Evolutionary conservation across 2,113 vertebrate genomes (phyloP).

Genomic region (Myotis yumanensis): DNA sequence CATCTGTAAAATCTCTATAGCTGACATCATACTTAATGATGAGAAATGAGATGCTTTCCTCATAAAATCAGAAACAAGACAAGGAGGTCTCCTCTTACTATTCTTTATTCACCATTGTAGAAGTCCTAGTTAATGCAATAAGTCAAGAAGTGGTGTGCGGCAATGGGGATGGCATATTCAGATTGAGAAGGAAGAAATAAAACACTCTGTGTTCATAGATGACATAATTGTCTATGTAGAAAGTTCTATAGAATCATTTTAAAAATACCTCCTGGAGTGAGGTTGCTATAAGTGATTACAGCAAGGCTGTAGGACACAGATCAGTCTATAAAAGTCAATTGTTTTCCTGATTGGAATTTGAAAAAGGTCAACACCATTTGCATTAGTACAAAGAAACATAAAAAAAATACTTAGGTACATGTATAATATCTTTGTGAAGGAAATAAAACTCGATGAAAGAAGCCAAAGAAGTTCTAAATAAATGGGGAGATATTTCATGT

Average conservation of each 20-base stretch:
- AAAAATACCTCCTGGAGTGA: neutral
- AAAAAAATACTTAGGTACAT: neutral
- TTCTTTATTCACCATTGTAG: neutral
- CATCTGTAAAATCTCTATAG: neutral
- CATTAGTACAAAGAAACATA: neutral
- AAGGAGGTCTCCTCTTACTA: neutral
- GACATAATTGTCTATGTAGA: neutral
- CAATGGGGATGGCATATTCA: too few species aligned
- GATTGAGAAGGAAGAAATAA: constrained; percentile 14
- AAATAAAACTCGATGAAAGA: neutral
- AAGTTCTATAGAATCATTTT: constrained; percentile 25
- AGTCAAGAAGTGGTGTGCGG: neutral
- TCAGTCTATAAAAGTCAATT: neutral
- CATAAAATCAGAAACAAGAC: neutral
- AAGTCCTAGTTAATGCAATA: neutral
- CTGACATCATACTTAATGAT: neutral
- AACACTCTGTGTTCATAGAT: neutral
- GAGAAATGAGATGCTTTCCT: neutral
- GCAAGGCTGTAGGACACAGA: neutral
- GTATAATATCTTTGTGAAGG: neutral
- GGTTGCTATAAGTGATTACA: neutral
- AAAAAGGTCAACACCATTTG: neutral
- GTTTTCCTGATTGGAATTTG: neutral
- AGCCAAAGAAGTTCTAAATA: neutral
- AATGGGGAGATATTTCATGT: neutral